Percentiles rank a stretch among this genome's conserved stretches.
Conservation (phyloP, 1,140 invertebrate species). For the Drosophila littoralis region DNA sequence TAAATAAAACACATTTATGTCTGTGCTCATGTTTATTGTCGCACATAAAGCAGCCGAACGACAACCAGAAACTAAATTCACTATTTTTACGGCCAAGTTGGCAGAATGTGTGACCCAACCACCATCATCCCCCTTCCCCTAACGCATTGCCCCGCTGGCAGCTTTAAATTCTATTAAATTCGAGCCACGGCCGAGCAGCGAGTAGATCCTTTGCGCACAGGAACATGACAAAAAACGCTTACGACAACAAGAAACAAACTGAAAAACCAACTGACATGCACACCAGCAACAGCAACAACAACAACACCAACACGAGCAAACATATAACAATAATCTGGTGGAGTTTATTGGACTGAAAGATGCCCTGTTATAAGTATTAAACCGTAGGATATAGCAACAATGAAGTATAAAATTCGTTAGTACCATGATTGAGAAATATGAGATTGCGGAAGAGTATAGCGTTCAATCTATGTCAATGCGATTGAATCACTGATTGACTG, state of each 20-base stretch:
- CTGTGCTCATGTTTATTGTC: constrained; percentile 81
- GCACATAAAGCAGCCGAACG: constrained; percentile 72
- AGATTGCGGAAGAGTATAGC: no score
- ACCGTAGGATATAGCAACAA: neutral
- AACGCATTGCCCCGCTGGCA: constrained; percentile 10
- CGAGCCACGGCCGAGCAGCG: constrained; percentile 1
- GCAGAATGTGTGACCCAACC: constrained; percentile 55
- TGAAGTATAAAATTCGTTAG: neutral
- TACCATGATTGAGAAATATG: neutral
- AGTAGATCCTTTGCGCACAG: neutral
- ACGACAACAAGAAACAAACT: constrained; percentile 66
- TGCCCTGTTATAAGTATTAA: neutral
- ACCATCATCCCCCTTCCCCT: neutral
- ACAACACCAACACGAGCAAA: constrained; percentile 24
- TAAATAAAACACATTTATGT: constrained; percentile 73
- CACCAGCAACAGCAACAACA: constrained; percentile 35
- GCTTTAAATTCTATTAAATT: constrained; percentile 82
- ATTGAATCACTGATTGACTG: neutral
- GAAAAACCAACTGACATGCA: constrained; percentile 54
- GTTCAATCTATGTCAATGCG: no score
- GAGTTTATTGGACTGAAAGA: neutral
- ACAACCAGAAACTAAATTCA: constrained; percentile 45
- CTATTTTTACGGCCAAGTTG: constrained; percentile 78
- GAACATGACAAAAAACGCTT: constrained; percentile 56
- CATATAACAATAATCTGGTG: constrained; percentile 11